Conservation (phyloP, 2,113 vertebrate species). For the Protobothrops mucrosquamatus region DNA sequence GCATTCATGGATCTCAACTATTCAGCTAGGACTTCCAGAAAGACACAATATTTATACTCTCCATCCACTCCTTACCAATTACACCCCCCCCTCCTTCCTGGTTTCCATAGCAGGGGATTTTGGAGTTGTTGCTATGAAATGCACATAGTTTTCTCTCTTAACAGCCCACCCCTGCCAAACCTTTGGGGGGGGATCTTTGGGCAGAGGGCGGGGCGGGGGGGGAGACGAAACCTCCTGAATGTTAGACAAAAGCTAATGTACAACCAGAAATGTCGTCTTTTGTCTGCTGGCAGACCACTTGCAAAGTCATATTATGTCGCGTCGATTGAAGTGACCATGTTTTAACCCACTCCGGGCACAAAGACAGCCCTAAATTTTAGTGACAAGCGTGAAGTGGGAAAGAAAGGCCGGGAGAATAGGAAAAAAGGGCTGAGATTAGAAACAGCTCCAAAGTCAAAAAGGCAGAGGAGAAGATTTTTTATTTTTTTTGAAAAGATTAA, state of each 20-base stretch:
- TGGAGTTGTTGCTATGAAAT: conserved; percentile 84
- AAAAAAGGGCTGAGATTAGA: conserved; percentile 30
- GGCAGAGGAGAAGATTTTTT: background rate
- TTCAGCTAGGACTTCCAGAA: conserved; percentile 62
- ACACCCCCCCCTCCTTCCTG: conserved; percentile 52
- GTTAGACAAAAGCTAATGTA: conserved; percentile 76
- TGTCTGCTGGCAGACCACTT: conserved; percentile 81
- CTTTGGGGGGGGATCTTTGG: conserved; percentile 67
- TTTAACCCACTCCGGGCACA: conserved; percentile 73
- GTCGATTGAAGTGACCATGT: conserved; percentile 80
- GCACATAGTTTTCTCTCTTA: conserved; percentile 75
- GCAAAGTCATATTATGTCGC: conserved; percentile 81
- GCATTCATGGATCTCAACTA: conserved; percentile 49
- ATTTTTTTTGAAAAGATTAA: background rate
- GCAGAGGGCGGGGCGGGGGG: background rate
- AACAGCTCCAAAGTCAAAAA: background rate
- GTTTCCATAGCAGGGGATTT: conserved; percentile 83
- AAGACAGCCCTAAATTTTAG: conserved; percentile 80
- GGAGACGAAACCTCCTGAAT: conserved; percentile 74
- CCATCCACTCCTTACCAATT: conserved; percentile 70
- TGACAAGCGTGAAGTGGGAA: conserved; percentile 84
- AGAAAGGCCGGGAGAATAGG: conserved; percentile 19
- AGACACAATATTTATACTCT: conserved; percentile 66
- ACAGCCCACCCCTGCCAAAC: conserved; percentile 35
- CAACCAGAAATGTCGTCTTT: conserved; percentile 84